Conservation (phyloP, 2,888 invertebrate species). For the Tetragonula carbonaria region DNA sequence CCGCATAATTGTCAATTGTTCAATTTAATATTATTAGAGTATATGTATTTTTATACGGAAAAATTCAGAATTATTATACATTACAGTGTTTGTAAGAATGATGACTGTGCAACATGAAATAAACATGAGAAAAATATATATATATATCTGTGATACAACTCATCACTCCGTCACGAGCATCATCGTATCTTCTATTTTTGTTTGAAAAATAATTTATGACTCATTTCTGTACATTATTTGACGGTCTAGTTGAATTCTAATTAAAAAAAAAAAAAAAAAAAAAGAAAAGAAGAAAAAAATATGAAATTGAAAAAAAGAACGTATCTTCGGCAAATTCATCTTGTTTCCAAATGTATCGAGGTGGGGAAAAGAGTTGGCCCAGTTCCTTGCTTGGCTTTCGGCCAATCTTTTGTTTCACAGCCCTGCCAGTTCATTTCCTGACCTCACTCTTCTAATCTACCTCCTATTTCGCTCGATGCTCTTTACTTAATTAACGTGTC, state of each 20-base stretch:
- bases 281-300: neutral
- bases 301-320: constrained; percentile 6
- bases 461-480: constrained; percentile 30
- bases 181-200: neutral
- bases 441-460: constrained; percentile 35
- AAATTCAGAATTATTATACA: too few species aligned
- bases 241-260: neutral
- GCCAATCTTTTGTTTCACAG: constrained; percentile 65
- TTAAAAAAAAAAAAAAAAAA: neutral
- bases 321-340: constrained; percentile 31
- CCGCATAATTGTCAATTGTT: too few species aligned
- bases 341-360: constrained; percentile 33
- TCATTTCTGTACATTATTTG: neutral
- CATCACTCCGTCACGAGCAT: neutral
- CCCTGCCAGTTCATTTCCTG: constrained; percentile 43
- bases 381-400: constrained; percentile 65
- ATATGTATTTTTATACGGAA: too few species aligned
- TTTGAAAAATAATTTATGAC: neutral
- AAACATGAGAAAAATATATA: too few species aligned
- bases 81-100: too few species aligned
- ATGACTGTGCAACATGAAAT: too few species aligned
- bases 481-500: constrained; percentile 60
- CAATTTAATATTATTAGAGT: too few species aligned
- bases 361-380: constrained; percentile 63
- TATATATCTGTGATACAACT: too few species aligned